A percentile compares a stretch with the other conserved stretches of the same genome.
phyloP scores from a whole-genome alignment of 2,888 invertebrate genomes.

The Arrhopalites spinosus region DNA sequence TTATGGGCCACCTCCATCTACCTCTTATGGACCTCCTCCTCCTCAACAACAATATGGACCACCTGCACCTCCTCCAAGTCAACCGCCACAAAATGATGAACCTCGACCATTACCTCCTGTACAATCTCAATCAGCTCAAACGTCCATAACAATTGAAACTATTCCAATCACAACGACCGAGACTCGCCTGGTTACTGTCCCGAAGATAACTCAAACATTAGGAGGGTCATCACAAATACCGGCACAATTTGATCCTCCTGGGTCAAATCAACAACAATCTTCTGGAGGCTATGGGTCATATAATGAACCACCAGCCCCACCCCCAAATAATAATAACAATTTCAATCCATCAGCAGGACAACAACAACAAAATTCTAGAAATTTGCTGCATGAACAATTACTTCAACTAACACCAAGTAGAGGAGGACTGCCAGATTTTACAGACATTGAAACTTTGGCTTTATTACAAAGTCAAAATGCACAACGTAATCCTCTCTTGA shows the following conservation, averaged over 20 bases:
- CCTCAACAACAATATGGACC: conserved; percentile 14
- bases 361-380: background rate
- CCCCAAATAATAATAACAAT: background rate
- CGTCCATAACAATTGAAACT: conserved; percentile 41
- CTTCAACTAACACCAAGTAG: conserved; percentile 10
- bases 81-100: background rate
- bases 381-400: conserved; percentile 27
- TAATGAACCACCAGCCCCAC: background rate
- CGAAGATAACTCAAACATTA: conserved; percentile 38
- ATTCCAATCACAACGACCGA: conserved; percentile 41
- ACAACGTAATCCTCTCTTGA: background rate
- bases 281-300: conserved; percentile 1
- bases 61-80: conserved; percentile 10
- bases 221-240: background rate
- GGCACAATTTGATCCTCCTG: background rate
- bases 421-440: background rate
- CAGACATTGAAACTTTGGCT: conserved; percentile 18
- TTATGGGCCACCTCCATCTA: conserved; percentile 2
- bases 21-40: conserved; percentile 28
- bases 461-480: conserved; percentile 13
- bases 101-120: background rate
- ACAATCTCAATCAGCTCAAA: conserved; percentile 23
- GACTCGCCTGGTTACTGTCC: conserved; percentile 41
- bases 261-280: background rate
- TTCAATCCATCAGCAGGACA: background rate